Percentiles rank a stretch among this genome's conserved stretches.
Evolutionary conservation across 1,140 invertebrate species (phyloP).

Genomic region (Sinonovacula constricta): DNA sequence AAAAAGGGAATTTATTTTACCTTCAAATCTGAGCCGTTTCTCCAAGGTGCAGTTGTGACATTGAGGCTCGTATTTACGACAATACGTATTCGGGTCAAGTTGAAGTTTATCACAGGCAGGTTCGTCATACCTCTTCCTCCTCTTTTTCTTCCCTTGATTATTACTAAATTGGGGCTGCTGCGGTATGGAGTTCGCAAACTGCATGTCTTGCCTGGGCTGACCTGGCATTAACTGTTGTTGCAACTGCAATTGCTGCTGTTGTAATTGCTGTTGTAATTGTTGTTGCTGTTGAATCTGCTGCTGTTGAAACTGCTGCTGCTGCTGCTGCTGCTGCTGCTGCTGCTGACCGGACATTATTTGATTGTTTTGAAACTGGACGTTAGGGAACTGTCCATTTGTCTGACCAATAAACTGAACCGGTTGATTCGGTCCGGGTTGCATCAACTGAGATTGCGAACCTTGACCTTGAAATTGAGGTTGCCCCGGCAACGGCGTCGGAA

Average conservation of each 20-base stretch:
- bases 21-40: slow-evolving; percentile 40
- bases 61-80: slow-evolving; percentile 27
- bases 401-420: no score
- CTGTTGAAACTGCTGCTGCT: slow-evolving; percentile 11
- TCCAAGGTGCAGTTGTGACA: slow-evolving; percentile 48
- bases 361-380: no score
- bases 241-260: background rate
- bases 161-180: background rate
- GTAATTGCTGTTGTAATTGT: background rate
- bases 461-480: no score
- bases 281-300: background rate
- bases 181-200: background rate
- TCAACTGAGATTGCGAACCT: no score
- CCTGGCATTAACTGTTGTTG: background rate
- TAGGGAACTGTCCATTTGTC: no score
- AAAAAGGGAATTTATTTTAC: background rate
- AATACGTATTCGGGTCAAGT: slow-evolving; percentile 33
- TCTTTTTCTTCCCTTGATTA: background rate
- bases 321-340: background rate
- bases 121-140: slow-evolving; percentile 25
- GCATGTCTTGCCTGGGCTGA: background rate
- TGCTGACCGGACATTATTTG: background rate
- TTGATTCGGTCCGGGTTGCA: no score
- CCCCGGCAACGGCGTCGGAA: no score
- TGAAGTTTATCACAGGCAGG: slow-evolving; percentile 38